A percentile compares a stretch with the other conserved stretches of the same genome.
Conservation (phyloP, 2,888 invertebrate genomes). For the Cheilosia grossa region DNA sequence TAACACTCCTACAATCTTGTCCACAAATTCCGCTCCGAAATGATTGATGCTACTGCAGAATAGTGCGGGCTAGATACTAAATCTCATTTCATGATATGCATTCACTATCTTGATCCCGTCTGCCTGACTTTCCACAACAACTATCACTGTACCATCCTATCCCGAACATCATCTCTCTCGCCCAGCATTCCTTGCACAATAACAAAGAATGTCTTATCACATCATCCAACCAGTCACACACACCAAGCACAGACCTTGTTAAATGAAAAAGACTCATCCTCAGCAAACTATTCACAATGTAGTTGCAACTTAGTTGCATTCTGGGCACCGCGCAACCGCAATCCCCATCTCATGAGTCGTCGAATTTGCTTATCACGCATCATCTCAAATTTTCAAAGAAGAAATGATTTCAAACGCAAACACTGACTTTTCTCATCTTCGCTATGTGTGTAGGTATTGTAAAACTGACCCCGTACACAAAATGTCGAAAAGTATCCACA, state of each 20-base stretch:
- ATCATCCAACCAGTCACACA: slow-evolving; percentile 10
- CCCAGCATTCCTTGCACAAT: background rate
- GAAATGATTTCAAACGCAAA: slow-evolving; percentile 35
- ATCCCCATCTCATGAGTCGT: slow-evolving; percentile 38
- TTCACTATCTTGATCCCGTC: background rate
- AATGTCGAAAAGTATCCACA: slow-evolving; percentile 51
- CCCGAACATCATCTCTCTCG: slow-evolving; percentile 1
- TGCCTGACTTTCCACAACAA: background rate
- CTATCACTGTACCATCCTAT: background rate
- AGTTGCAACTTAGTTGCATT: slow-evolving; percentile 47
- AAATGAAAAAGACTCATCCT: background rate
- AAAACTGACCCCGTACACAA: slow-evolving; percentile 38
- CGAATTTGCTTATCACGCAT: slow-evolving; percentile 54
- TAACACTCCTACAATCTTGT: background rate
- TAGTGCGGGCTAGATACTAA: too few species aligned
- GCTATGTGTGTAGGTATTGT: background rate
- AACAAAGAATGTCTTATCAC: slow-evolving; percentile 1
- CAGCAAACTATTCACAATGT: background rate
- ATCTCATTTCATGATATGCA: background rate
- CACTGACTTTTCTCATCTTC: slow-evolving; percentile 15
- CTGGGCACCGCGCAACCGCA: slow-evolving; percentile 4
- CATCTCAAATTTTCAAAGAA: slow-evolving; percentile 27
- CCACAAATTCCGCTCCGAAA: too few species aligned
- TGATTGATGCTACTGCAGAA: too few species aligned
- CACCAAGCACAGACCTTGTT: background rate